phyloP scores from a whole-genome alignment of 2,113 vertebrate species.

The Pavo muticus region DNA sequence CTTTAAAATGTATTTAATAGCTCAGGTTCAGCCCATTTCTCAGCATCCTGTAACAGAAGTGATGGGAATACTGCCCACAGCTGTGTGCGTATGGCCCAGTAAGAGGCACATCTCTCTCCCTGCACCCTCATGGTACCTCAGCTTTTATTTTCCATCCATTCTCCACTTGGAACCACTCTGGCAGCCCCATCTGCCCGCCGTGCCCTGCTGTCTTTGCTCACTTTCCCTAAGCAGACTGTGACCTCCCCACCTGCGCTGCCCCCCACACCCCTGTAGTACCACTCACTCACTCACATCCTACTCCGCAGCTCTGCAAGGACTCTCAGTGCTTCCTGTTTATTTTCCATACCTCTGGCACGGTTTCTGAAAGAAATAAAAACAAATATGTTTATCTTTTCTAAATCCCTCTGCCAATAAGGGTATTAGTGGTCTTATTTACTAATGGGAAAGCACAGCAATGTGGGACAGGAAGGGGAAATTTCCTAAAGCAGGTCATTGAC shows the following conservation, averaged over 20 bases:
- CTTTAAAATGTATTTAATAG: neutral
- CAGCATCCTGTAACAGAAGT: neutral
- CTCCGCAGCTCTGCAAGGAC: neutral
- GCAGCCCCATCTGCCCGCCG: too few relatives aligned
- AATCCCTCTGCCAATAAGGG: conserved; percentile 52
- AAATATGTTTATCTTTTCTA: conserved; percentile 67
- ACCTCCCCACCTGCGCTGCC: neutral
- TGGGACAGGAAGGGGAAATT: neutral
- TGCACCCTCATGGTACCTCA: neutral
- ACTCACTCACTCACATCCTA: neutral
- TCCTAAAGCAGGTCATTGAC: neutral
- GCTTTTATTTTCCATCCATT: neutral
- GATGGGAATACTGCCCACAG: neutral
- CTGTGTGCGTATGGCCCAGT: neutral
- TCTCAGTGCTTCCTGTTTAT: conserved; percentile 59
- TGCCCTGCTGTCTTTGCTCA: neutral
- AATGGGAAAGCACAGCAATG: neutral
- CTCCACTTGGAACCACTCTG: neutral
- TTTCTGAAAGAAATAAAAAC: conserved; percentile 56
- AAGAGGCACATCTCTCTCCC: neutral
- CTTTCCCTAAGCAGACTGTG: neutral
- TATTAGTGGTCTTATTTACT: conserved; percentile 46
- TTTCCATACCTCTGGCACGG: conserved; percentile 43
- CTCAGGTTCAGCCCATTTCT: neutral
- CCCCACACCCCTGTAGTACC: neutral